phyloP scores from a whole-genome alignment of 2,113 vertebrate species.

The Eurystomus gularis region DNA sequence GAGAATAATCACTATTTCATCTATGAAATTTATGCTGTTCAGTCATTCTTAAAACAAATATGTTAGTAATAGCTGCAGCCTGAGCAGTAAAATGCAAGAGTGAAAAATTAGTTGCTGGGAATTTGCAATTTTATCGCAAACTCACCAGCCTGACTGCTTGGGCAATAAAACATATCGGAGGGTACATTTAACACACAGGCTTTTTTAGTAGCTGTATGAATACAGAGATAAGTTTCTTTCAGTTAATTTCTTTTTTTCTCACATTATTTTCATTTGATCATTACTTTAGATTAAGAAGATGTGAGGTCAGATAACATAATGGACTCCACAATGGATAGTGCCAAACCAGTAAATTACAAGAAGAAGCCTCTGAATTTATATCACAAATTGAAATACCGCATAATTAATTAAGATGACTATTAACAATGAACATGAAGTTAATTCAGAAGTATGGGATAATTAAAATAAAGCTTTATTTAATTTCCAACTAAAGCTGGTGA shows the following conservation, averaged over 20 bases:
- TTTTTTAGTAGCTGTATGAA: neutral
- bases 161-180: neutral
- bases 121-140: neutral
- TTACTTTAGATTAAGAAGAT: neutral
- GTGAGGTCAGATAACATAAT: neutral
- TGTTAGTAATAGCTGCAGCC: neutral
- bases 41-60: constrained; percentile 7
- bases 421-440: constrained; percentile 37
- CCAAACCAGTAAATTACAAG: constrained; percentile 18
- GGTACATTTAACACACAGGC: neutral
- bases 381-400: constrained; percentile 12
- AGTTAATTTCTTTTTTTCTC: neutral
- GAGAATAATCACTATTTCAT: neutral
- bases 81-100: neutral
- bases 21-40: neutral
- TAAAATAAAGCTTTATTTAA: constrained; percentile 37
- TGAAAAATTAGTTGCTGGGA: neutral
- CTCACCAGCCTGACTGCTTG: neutral
- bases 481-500: constrained; percentile 14
- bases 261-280: neutral
- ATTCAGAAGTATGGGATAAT: constrained; percentile 30
- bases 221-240: fast-evolving
- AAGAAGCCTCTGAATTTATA: neutral
- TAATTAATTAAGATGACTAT: constrained; percentile 7
- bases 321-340: constrained; percentile 2